Conservation (phyloP, 2,113 vertebrate species). For the Ciconia boyciana region DNA sequence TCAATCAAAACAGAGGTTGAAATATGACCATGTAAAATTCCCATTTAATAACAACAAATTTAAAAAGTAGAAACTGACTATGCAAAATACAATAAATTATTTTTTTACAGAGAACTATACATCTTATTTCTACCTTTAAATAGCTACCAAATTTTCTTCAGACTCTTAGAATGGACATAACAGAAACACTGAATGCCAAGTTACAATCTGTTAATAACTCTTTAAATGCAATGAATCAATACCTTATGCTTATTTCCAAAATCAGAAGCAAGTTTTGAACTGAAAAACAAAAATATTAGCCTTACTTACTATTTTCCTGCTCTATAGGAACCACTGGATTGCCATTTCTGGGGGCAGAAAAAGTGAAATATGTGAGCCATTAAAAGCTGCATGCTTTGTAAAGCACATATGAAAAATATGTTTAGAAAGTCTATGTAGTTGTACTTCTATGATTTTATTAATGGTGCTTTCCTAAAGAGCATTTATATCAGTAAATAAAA, state of each 20-base stretch:
- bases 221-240: not conserved
- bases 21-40: not conserved
- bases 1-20: not conserved
- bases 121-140: not conserved
- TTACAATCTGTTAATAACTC: not conserved
- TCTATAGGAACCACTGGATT: slow-evolving; percentile 81
- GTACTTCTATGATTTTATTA: not conserved
- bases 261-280: not conserved
- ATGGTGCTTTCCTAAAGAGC: not conserved
- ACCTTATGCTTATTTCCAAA: not conserved
- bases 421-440: not conserved
- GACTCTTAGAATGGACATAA: not conserved
- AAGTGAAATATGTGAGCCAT: slow-evolving; percentile 47
- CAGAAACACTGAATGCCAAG: not conserved
- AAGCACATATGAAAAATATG: slow-evolving; percentile 1
- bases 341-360: slow-evolving; percentile 79
- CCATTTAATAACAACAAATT: not conserved
- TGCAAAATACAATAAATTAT: not conserved
- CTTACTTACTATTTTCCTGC: slow-evolving; percentile 81
- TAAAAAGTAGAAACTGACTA: not conserved
- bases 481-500: not conserved
- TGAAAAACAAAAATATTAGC: not conserved
- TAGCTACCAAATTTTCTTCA: not conserved
- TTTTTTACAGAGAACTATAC: not conserved
- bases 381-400: not conserved